A percentile compares a stretch with the other conserved stretches of the same genome.
Evolutionary conservation across 1,140 invertebrate species (phyloP).

Genomic region (Nylanderia fulva): DNA sequence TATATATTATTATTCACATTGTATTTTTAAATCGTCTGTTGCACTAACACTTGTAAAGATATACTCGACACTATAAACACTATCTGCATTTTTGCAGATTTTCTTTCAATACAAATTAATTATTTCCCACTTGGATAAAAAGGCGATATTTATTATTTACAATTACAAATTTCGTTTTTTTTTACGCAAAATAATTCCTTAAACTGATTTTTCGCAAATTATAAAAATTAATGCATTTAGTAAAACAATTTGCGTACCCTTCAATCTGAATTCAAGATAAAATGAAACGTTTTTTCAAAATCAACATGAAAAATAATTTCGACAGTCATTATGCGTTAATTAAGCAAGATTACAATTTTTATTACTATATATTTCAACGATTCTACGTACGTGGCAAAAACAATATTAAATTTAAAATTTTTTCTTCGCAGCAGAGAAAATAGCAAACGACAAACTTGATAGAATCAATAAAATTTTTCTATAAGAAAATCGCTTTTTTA

Average conservation of each 20-base stretch:
- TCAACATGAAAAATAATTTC: slow-evolving; percentile 50
- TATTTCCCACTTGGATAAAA: not conserved
- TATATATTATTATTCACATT: slow-evolving; percentile 24
- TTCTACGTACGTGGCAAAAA: slow-evolving; percentile 5
- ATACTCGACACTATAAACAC: too few species aligned
- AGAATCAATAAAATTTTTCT: not conserved
- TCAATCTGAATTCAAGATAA: slow-evolving; percentile 6
- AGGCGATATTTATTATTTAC: not conserved
- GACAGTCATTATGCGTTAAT: slow-evolving; percentile 47
- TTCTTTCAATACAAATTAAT: not conserved
- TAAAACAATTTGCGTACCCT: not conserved
- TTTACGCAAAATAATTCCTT: not conserved
- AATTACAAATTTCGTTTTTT: not conserved
- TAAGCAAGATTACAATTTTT: slow-evolving; percentile 66
- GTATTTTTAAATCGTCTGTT: not conserved
- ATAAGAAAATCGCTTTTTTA: not conserved
- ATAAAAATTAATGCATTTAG: not conserved
- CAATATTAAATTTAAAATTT: slow-evolving; percentile 7
- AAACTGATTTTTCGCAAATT: not conserved
- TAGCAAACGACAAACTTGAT: not conserved
- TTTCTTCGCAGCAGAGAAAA: not conserved
- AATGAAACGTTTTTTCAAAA: slow-evolving; percentile 48
- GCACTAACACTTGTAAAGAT: slow-evolving; percentile 7
- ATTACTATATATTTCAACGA: slow-evolving; percentile 11
- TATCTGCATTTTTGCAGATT: not conserved